Evolutionary conservation across 2,888 invertebrate genomes (phyloP), one percentile per base, ranked within the genome.

Genomic region (Melinaea marsaeus): DNA sequence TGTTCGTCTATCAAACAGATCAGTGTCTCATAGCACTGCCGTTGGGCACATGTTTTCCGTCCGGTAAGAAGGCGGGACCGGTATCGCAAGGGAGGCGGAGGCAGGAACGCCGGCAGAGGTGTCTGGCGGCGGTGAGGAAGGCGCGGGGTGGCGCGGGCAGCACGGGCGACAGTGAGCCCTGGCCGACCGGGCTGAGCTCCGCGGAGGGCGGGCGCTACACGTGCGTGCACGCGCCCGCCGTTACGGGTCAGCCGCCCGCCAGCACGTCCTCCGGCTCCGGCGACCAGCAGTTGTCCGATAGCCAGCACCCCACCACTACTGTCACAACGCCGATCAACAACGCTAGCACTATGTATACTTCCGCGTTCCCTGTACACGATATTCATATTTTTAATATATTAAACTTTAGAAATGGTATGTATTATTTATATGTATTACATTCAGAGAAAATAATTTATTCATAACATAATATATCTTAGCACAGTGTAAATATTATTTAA

Each of bases 251-350:
- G 87, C 94, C 94, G 80, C 93, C 92, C 75, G 93, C 93, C 76
- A 93, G 85, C 64, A 91, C 86, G 77, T 92, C 92, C 77, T 94
- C 94, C 64, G 94, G 94, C 81, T 94, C 94, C 71, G 94, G 94
- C 62, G 94, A 94, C 94, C 94, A 95, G 84, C 94, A 94, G 88
- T 94, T 95, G 92, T 95, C 94, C 47, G 94, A 94, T 64, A 95
- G 89, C 94, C 94, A 95, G 86, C 94, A 95, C 73, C 94, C 94
- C 74, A 95, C 93, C 73, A 94, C 94, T 64, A 94, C 94, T 13
- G 94, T 94, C 75, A 94, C 92, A 78, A 94, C 92, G 58, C 94
- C 94, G 80, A 95, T 95, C 75, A 94, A 88, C 70, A 95, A 88
- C 48, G 94, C 94, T 76, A 95, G 82, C 82, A 94, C 94, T 85